phyloP scores from a whole-genome alignment of 2,888 invertebrate genomes.

The Eutolmus rufibarbis region DNA sequence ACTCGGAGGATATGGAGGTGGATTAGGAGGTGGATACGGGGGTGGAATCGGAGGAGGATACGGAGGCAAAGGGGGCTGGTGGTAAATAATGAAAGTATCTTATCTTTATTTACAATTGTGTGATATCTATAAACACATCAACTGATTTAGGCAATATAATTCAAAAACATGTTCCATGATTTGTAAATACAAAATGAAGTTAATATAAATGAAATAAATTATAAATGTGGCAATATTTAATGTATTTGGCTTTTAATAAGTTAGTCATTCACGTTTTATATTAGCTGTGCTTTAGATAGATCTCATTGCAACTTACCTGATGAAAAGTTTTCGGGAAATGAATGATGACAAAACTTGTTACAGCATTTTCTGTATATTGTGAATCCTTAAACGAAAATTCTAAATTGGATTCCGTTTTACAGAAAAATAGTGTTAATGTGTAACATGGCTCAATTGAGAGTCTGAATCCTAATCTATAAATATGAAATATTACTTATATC shows the following conservation, averaged over 20 bases:
- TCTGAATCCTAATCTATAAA: too few relatives aligned
- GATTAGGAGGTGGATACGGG: background rate
- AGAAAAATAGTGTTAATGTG: too few relatives aligned
- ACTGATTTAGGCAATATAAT: background rate
- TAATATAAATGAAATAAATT: background rate
- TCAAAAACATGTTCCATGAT: background rate
- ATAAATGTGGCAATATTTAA: background rate
- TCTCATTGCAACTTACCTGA: too few relatives aligned
- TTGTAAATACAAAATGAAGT: background rate
- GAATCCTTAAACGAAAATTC: too few relatives aligned
- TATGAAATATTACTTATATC: too few relatives aligned
- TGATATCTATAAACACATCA: background rate
- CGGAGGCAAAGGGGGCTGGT: background rate
- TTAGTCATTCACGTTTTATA: background rate
- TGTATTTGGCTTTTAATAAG: background rate
- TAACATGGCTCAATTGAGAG: too few relatives aligned
- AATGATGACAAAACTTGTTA: too few relatives aligned
- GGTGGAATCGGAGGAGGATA: background rate
- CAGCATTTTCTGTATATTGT: too few relatives aligned
- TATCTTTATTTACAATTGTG: background rate
- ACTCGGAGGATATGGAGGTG: slow-evolving; percentile 12
- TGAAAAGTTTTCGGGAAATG: too few relatives aligned
- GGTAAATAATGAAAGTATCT: background rate
- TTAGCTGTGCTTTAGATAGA: too few relatives aligned
- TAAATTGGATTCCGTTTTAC: too few relatives aligned